These are phyloP conservation scores for Onychorhynchus coronatus DNA, from an alignment of 2,113 vertebrate species.

Conservation along the genomic window DNA sequence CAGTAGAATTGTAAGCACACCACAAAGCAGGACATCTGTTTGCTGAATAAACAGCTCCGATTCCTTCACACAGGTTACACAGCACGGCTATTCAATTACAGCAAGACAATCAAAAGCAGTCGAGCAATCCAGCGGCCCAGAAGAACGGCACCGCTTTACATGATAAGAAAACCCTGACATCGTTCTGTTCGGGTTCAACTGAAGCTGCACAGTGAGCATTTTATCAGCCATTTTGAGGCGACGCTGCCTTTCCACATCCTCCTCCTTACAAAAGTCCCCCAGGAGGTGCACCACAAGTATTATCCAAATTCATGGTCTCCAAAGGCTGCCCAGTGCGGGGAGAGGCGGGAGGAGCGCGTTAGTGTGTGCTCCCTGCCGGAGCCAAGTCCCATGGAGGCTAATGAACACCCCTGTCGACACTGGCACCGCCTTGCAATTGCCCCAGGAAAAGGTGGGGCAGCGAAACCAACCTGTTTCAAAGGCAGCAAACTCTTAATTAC, in stretches of 20 bases:
- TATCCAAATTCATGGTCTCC: background rate
- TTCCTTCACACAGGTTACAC: constrained; percentile 42
- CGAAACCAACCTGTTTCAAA: constrained; percentile 51
- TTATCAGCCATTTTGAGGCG: background rate
- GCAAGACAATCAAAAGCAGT: constrained; percentile 44
- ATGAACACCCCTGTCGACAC: background rate
- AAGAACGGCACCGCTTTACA: background rate
- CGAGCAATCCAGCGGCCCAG: background rate
- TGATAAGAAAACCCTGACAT: constrained; percentile 34
- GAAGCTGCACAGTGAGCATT: background rate
- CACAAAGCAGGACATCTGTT: constrained; percentile 48
- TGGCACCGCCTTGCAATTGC: background rate
- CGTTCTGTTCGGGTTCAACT: background rate
- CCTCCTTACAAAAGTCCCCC: background rate
- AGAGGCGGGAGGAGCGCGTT: rapidly evolving
- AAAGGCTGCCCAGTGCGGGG: background rate
- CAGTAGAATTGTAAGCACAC: background rate
- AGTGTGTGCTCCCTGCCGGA: rapidly evolving
- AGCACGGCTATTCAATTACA: constrained; percentile 32
- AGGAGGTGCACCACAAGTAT: background rate
- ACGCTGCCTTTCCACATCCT: background rate
- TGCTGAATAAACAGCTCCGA: constrained; percentile 53
- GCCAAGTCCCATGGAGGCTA: background rate
- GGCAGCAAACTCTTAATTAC: constrained; percentile 26
- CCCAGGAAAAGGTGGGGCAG: constrained; percentile 37